Evolutionary conservation across 2,888 invertebrate genomes (phyloP), one percentile per base, ranked within the genome.

Genomic region (Campoplex capitator): DNA sequence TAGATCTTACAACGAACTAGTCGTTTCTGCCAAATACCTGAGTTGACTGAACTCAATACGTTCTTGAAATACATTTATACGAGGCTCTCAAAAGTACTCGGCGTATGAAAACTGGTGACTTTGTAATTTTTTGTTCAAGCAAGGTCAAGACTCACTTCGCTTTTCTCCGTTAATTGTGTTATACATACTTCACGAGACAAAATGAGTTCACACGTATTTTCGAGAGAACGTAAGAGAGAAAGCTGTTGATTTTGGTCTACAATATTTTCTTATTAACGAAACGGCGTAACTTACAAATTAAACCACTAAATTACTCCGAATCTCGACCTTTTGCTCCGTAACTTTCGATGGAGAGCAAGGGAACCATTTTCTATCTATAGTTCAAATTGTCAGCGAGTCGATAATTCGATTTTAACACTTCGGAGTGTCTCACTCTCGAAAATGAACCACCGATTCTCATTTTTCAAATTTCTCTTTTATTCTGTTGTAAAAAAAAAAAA

Each of bases 101-200:
- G 8, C 32, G 6, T 18, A 35, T 45, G 62, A 67, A 51, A 51
- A 67, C 54, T 73, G 75, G 78, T 77, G 79, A 80, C 85, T 79
- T 45, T 0, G 81, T 90, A 91, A 91, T 90, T 89, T 87, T 87
- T 91, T 87, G 84, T 84, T 86, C 89, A 91, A 91, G 88, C 91
- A 91, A 87, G 89, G 88, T 88, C 89, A 89, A 35, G 85, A 54
- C 80, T 76, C 89, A 90, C 90, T 88, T 89, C 88, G 75, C 88
- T 89, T 90, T 88, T 88, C 88, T 71, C 85, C 85, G 88, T 65
- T 88, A 88, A 88, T 84, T 74, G 54, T 62, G 62, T 81, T 85
- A 82, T 68, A 32, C 51, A 18, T 42, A 48, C 51, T 35, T 38
- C 23, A 54, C 51, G 42, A 32, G 23, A 45, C 48, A 32, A 65